Evolutionary conservation across 2,888 invertebrate species (phyloP), one percentile per base, ranked within the genome.

Genomic region (Stenolophus ochropezus): DNA sequence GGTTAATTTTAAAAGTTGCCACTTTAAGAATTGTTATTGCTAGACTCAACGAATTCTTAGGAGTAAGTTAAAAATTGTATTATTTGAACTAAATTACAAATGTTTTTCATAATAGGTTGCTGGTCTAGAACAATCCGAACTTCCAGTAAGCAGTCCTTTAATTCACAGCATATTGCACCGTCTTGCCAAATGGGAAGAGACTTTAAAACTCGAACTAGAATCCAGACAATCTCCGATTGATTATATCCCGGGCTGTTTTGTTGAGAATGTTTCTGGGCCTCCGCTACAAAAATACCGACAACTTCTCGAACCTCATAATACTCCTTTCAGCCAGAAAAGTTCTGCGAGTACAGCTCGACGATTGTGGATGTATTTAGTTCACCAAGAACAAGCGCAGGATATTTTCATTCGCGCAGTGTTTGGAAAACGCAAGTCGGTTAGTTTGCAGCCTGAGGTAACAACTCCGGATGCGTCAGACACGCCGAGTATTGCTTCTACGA

Each of bases 331-430:
- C 86, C 91, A 93, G 6, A 91, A 91, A 65, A 91, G 92, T 81
- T 93, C 95, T 53, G 92, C 96, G 0, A 95, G 93, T 85, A 96
- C 93, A 0, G 94, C 94, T 4, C 91, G 95, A 83, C 93, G 98
- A 2, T 90, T 99, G 4, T 99, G 99, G 99, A 95, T 94, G 86
- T 98, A 94, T 89, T 91, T 99, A 83, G 96, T 99, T 1, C 92
- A 96, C 65, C 98, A 99, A 89, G 98, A 98, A 89, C 90, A 93
- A 58, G 96, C 98, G 25, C 97, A 98, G 88, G 93, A 98, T 85
- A 93, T 97, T 81, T 99, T 99, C 90, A 97, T 99, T 86, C 93
- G 97, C 82, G 96, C 97, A 83, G 96, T 99, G 82, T 99, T 98
- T 89, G 96, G 96, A 0, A 95, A 95, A 84, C 93, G 94, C 18